phyloP scores from a whole-genome alignment of 2,113 vertebrate species.

The Heterotilapia buettikoferi region DNA sequence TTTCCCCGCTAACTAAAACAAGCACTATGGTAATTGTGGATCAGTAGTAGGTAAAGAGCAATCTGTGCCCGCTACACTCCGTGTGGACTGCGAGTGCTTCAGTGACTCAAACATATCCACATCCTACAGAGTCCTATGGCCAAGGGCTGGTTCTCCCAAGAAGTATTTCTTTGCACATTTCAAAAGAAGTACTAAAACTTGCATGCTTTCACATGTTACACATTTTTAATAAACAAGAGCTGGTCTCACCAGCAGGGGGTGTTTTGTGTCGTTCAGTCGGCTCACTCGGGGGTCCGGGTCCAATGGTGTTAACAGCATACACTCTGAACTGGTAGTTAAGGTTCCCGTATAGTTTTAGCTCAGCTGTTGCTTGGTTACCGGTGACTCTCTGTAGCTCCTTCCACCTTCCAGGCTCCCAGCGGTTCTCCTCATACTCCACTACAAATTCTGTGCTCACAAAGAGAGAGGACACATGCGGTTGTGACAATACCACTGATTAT shows the following conservation, averaged over 20 bases:
- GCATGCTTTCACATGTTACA: neutral
- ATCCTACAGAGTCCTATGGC: neutral
- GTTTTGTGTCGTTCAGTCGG: constrained; percentile 79
- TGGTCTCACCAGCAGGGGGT: constrained; percentile 78
- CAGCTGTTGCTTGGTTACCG: constrained; percentile 72
- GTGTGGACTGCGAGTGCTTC: neutral
- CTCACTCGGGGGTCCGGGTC: constrained; percentile 80
- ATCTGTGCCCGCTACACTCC: neutral
- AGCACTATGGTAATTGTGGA: neutral
- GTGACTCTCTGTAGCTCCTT: constrained; percentile 71
- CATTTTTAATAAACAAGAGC: constrained; percentile 7
- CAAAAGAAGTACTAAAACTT: neutral
- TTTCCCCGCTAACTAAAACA: neutral
- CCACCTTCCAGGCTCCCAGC: constrained; percentile 81
- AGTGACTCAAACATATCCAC: neutral
- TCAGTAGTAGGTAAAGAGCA: neutral
- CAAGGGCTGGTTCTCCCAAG: neutral
- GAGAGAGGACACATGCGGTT: neutral
- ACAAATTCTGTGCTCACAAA: constrained; percentile 77
- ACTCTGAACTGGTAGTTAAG: constrained; percentile 90
- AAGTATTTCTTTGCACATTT: neutral
- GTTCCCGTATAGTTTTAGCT: constrained; percentile 76
- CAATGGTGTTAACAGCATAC: constrained; percentile 80
- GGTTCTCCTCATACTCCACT: constrained; percentile 86
- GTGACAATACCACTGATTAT: neutral